A percentile compares a stretch with the other conserved stretches of the same genome.
Conservation (phyloP, 53 echinoderm and acorn worm species). For the Astropecten irregularis region DNA sequence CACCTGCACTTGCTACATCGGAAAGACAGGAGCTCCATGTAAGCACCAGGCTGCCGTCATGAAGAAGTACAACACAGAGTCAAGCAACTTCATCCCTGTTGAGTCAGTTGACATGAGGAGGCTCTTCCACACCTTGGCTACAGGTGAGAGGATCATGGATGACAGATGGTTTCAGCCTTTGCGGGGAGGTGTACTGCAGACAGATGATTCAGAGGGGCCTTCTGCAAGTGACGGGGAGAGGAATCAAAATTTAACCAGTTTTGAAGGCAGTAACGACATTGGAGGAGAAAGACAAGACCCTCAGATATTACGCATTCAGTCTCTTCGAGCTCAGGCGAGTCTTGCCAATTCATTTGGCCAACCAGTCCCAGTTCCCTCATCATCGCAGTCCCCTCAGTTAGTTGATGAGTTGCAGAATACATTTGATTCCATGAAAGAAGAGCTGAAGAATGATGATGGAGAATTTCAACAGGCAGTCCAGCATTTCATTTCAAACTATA, state of each 20-base stretch:
- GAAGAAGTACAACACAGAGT: neutral
- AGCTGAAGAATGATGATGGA: neutral
- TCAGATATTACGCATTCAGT: too few species aligned
- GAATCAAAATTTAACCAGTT: too few species aligned
- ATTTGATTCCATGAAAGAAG: too few species aligned
- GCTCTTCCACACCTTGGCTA: constrained; percentile 33
- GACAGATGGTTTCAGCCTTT: constrained; percentile 39
- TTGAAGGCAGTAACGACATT: too few species aligned
- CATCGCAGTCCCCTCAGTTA: too few species aligned
- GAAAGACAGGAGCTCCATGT: constrained; percentile 51
- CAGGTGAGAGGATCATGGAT: constrained; percentile 33
- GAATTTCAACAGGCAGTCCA: neutral
- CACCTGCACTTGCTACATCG: constrained; percentile 46
- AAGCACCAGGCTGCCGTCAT: constrained; percentile 51
- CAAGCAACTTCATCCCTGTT: constrained; percentile 30
- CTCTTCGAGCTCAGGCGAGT: too few species aligned
- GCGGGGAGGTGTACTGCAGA: neutral
- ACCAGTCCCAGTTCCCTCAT: too few species aligned
- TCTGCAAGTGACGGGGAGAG: too few species aligned
- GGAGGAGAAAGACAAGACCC: too few species aligned
- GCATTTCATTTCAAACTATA: neutral
- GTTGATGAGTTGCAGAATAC: too few species aligned
- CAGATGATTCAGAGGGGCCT: neutral
- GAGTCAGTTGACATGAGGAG: neutral
- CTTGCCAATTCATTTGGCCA: too few species aligned